A percentile compares a stretch with the other conserved stretches of the same genome.
These are phyloP conservation scores for Chiloscyllium punctatum DNA, from an alignment of 2,797 vertebrate genomes.

Conservation along the genomic window DNA sequence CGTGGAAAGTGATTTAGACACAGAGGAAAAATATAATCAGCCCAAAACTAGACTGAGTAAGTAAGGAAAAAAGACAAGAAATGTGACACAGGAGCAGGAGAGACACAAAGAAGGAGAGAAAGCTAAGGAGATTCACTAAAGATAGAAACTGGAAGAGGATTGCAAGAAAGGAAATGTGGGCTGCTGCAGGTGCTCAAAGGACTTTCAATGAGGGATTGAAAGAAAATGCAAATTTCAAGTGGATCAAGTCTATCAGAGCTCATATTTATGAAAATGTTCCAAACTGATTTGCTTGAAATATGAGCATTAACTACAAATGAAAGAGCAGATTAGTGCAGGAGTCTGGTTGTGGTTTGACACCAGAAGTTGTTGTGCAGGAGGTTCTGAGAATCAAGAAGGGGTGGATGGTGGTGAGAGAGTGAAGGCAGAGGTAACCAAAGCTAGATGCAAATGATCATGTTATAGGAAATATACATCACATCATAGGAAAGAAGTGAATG, in stretches of 20 bases:
- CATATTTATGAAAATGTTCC: neutral
- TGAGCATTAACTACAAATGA: neutral
- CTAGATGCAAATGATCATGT: conserved; percentile 38
- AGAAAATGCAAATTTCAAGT: neutral
- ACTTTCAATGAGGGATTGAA: neutral
- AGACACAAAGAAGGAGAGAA: neutral
- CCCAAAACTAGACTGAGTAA: neutral
- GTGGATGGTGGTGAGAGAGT: conserved; percentile 41
- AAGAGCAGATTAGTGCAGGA: neutral
- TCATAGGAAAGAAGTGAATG: too few species aligned
- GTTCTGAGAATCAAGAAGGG: conserved; percentile 45
- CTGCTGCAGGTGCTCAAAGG: neutral
- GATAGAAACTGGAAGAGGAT: neutral
- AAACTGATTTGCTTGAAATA: neutral
- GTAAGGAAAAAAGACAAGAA: neutral
- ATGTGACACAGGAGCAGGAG: too few species aligned
- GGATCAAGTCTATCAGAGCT: neutral
- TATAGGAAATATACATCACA: too few species aligned
- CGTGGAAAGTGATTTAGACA: neutral
- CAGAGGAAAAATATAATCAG: neutral
- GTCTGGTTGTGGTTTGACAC: neutral
- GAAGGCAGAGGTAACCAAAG: conserved; percentile 6
- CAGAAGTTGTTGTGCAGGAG: conserved; percentile 43
- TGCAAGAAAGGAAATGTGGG: neutral
- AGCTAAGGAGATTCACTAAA: neutral